Evolutionary conservation across 2,888 invertebrate genomes (phyloP).

Genomic region (Ceriagrion tenellum): DNA sequence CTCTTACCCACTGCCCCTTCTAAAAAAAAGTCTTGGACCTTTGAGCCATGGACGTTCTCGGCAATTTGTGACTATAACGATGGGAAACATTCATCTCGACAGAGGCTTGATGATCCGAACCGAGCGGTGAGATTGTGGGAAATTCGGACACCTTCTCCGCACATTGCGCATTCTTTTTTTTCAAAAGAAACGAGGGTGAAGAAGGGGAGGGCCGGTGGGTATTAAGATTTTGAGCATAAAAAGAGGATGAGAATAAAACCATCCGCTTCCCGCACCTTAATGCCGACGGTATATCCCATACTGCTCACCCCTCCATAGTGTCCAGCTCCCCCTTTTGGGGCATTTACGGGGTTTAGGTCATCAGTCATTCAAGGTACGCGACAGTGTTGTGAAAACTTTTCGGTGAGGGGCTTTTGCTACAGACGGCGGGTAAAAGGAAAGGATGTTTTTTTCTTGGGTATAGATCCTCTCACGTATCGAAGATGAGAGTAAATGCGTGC

Average conservation of each 20-base stretch:
- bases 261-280: not conserved
- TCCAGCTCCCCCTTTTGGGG: not conserved
- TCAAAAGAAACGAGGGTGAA: not conserved
- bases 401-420: not conserved
- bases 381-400: slow-evolving; percentile 55
- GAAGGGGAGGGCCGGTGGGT: not conserved
- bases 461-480: slow-evolving; percentile 34
- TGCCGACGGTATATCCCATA: not conserved
- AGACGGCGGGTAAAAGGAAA: slow-evolving; percentile 41
- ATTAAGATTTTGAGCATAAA: not conserved
- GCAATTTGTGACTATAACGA: not conserved
- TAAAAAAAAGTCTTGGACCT: not conserved
- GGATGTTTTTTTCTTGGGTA: not conserved
- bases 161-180: not conserved
- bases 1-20: not conserved
- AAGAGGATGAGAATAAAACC: slow-evolving; percentile 3
- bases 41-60: not conserved
- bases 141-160: slow-evolving; percentile 6
- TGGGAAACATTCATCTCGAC: not conserved
- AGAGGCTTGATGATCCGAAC: not conserved
- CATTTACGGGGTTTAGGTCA: slow-evolving; percentile 43
- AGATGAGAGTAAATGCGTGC: not conserved
- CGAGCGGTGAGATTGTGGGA: not conserved
- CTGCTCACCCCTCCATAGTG: not conserved
- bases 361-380: slow-evolving; percentile 65